Conservation (phyloP, 2,113 vertebrate genomes). For the Corvus moneduloides region DNA sequence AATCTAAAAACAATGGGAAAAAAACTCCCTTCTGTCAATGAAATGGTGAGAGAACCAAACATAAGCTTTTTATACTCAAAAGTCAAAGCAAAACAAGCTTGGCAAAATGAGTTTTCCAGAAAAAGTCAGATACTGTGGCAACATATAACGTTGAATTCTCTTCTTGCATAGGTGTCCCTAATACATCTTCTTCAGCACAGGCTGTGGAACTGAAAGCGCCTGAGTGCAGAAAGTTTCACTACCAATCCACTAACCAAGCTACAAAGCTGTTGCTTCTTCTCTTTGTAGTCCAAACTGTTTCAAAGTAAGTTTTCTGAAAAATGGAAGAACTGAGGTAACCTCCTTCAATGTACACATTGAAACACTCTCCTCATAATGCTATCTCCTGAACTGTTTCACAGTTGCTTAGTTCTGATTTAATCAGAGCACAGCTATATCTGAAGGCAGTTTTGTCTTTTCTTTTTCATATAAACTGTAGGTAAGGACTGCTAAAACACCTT, state of each 20-base stretch:
- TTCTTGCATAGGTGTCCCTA: background rate
- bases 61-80: background rate
- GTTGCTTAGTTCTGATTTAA: background rate
- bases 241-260: background rate
- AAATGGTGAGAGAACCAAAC: background rate
- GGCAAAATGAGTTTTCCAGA: background rate
- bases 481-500: background rate
- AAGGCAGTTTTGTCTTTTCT: background rate
- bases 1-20: background rate
- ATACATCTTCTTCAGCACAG: background rate
- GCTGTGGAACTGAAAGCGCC: background rate
- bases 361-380: background rate
- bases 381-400: background rate
- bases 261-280: background rate
- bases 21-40: background rate
- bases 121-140: background rate
- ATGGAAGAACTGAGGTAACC: background rate
- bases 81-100: background rate
- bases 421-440: background rate
- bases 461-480: background rate
- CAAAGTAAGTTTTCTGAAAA: background rate
- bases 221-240: background rate
- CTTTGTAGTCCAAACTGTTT: background rate
- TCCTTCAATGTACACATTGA: background rate
- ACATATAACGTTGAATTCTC: background rate